phyloP scores from a whole-genome alignment of 2,888 invertebrate species.

The Andrena dorsata region DNA sequence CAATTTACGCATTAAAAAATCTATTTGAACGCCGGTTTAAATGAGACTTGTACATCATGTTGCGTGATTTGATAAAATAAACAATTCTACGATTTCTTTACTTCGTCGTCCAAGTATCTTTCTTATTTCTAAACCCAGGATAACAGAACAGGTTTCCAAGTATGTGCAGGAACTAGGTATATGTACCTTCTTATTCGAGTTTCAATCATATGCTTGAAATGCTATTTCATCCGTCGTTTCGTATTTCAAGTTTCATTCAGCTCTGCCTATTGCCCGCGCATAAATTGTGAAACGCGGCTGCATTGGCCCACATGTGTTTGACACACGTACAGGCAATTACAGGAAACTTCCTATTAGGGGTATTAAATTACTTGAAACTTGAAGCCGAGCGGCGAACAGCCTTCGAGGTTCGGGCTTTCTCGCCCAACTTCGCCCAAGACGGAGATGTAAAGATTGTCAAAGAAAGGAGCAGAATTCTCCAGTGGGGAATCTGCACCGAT shows the following conservation, averaged over 20 bases:
- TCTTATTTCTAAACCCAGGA: not conserved
- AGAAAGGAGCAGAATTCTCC: constrained; percentile 44
- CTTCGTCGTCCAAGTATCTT: constrained; percentile 5
- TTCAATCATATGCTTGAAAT: not conserved
- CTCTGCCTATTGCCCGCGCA: not conserved
- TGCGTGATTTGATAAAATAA: constrained; percentile 79
- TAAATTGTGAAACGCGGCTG: not conserved
- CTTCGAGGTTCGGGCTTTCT: constrained; percentile 18
- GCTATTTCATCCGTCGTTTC: not conserved
- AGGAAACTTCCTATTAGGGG: constrained; percentile 81
- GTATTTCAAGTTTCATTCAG: not conserved
- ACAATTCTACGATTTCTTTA: constrained; percentile 65
- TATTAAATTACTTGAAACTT: constrained; percentile 63
- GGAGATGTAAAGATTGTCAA: constrained; percentile 53
- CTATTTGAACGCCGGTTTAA: constrained; percentile 62
- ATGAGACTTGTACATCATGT: constrained; percentile 75
- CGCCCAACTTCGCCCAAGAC: constrained; percentile 39
- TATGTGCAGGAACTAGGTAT: not conserved
- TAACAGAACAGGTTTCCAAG: not conserved
- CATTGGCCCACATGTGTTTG: constrained; percentile 9
- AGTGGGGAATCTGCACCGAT: too few relatives aligned
- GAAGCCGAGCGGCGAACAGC: constrained; percentile 7
- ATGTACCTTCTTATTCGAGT: not conserved
- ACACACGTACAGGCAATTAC: constrained; percentile 78
- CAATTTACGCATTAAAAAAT: constrained; percentile 53